Evolutionary conservation across 2,797 vertebrate species (phyloP), one percentile per base, ranked within the genome.

Genomic region (Microctenopoma steveboyesi): DNA sequence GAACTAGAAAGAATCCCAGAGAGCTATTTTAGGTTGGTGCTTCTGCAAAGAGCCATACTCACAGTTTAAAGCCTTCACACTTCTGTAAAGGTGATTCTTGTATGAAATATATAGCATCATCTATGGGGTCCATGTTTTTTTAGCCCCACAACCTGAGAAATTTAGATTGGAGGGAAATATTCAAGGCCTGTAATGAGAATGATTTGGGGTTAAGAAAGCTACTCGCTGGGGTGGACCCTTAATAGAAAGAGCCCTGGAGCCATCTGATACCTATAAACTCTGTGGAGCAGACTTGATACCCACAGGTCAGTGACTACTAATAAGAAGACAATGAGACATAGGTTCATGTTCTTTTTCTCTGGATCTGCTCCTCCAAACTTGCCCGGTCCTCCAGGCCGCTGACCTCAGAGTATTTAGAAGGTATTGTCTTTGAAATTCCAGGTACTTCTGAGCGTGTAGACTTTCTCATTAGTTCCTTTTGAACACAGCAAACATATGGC

Each of bases 401-500:
- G 93, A 94, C 94, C 93, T 88, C 56, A 4, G 80, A 92, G 91
- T 92, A 91, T 91, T 92, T 91, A 91, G 85, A 91, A 85, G 88
- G 91, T 94, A 94, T 95, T 94, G 94, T 94, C 93, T 95, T 95
- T 94, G 92, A 95, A 94, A 93, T 92, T 91, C 88, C 86, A 90
- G 88, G 90, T 93, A 94, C 90, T 92, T 92, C 90, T 87, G 86
- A 89, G 92, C 94, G 95, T 94, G 90, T 94, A 94, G 93, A 95
- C 94, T 95, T 96, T 95, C 95, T 96, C 94, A 96, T 96, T 97
- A 96, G 93, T 92, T 92, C 87, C 88, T 96, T 95, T 92, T 92
- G 89, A 95, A 94, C 90, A 94, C 90, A 89, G 94, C 94, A 95
- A 96, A 96, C 95, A 96, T 95, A 95, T 95, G 92, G 91, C 94